phyloP scores from a whole-genome alignment of 2,888 invertebrate genomes.

The Axea sp. region DNA sequence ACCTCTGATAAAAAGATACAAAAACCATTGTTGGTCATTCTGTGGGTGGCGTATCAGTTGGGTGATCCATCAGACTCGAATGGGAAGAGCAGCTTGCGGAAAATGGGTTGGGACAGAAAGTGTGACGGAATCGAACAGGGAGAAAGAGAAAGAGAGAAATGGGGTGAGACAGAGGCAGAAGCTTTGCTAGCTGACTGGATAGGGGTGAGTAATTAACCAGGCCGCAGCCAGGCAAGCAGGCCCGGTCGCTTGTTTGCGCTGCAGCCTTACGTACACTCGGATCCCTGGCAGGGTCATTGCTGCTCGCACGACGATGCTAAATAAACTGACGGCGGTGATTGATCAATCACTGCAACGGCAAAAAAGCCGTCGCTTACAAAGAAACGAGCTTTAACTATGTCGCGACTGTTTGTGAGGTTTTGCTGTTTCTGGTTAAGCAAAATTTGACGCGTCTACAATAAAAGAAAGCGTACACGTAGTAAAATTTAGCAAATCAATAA shows the following conservation, averaged over 20 bases:
- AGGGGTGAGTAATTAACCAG: conserved; percentile 78
- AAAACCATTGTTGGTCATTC: conserved; percentile 77
- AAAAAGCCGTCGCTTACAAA: conserved; percentile 50
- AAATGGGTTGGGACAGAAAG: conserved; percentile 66
- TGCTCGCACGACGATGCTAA: conserved; percentile 64
- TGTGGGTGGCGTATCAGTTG: conserved; percentile 76
- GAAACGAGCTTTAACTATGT: conserved; percentile 33
- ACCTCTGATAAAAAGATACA: conserved; percentile 76
- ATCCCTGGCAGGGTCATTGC: conserved; percentile 68
- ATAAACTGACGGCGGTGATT: conserved; percentile 60
- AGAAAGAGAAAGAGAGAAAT: conserved; percentile 22
- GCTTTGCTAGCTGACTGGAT: conserved; percentile 72
- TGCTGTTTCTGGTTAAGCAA: not conserved
- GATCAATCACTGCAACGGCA: conserved; percentile 51
- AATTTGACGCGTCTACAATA: too few species aligned
- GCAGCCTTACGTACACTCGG: conserved; percentile 73
- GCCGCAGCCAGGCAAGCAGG: conserved; percentile 69
- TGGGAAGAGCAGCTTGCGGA: conserved; percentile 73
- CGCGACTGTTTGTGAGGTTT: conserved; percentile 14
- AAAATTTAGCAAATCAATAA: too few species aligned
- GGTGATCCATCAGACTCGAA: conserved; percentile 78
- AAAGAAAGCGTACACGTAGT: too few species aligned
- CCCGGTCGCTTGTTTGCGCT: conserved; percentile 71
- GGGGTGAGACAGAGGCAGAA: conserved; percentile 62
- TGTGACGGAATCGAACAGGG: conserved; percentile 38